Evolutionary conservation across 2,113 vertebrate species (phyloP).

Genomic region (Chloebia gouldiae): DNA sequence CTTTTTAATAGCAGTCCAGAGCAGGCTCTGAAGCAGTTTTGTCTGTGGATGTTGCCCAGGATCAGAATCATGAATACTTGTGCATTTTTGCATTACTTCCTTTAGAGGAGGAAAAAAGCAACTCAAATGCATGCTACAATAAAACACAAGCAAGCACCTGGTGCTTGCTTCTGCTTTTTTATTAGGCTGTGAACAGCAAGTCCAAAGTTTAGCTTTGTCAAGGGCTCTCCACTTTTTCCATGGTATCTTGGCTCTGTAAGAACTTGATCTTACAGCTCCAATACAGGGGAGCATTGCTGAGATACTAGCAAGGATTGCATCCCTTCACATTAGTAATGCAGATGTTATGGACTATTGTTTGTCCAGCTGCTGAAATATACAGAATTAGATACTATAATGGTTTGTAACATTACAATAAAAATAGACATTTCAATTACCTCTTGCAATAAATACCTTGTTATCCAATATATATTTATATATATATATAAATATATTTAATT

Average conservation of each 20-base stretch:
- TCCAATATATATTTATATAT: slow-evolving; percentile 34
- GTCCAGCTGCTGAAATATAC: not conserved
- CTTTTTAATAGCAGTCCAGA: not conserved
- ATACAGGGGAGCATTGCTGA: not conserved
- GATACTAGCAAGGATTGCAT: not conserved
- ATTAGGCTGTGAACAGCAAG: not conserved
- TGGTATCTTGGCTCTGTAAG: not conserved
- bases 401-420: slow-evolving; percentile 45
- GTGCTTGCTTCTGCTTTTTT: not conserved
- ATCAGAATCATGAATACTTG: not conserved
- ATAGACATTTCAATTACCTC: slow-evolving; percentile 42
- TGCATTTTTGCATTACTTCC: not conserved
- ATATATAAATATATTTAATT: slow-evolving; percentile 42
- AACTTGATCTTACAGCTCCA: not conserved
- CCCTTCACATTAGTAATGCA: not conserved
- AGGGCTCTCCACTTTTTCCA: not conserved
- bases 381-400: slow-evolving; percentile 11
- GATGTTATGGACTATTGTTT: not conserved
- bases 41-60: not conserved
- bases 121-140: not conserved
- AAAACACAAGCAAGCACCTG: not conserved
- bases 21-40: not conserved
- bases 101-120: not conserved
- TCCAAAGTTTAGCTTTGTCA: not conserved
- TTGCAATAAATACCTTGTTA: slow-evolving; percentile 59